Base-by-base conservation (phyloP, 2,888 invertebrate species). In the Oxystoma pomonae region DNA sequence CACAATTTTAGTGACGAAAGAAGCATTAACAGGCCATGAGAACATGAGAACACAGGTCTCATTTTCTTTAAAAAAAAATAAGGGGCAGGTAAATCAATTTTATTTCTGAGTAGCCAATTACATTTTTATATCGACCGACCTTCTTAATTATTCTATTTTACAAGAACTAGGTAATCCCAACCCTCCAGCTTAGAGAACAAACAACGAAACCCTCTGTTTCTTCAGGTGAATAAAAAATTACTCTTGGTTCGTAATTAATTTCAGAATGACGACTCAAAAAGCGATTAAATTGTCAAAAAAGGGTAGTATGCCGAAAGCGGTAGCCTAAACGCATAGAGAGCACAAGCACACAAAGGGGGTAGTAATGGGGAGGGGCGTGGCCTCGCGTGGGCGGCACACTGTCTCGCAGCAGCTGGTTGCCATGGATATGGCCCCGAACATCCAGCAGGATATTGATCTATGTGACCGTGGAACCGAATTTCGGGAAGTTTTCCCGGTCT, bases 401-500 rank as follows among this genome's bases (percentile, higher is more conserved):
- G 85, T 85, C 84, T 84, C 83, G 85, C 79, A 80, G 81, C 80
- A 83, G 81, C 83, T 80, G 77, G 84, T 85, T 80, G 81, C 82
- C 84, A 83, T 83, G 82, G 69, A 63, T 62, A 71, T 71, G 65
- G 65, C 35, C 35, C 35, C 35, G 35, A 35, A 12, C 35, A 35
- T 35, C 35, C 35, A 35, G 35, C 35, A 35, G 35, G 35, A 35
- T 35, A 35, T 35, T 35, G 35, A 35, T 35, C 35, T 35, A 12
- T 35, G 35, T 35, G 35, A 35, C 35, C 35, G 35, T 35, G 35
- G 35, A 35, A 35, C 5, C 35, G 35, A 35, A 35, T 35, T 35
- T 35, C 35, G 35, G 35, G 35, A 35, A 7, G 35, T 35, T 35
- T 7, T 35, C 35, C 35, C 35, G 35, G 35, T 35, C 35, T 35